Evolutionary conservation across 2,888 invertebrate species (phyloP).

Genomic region (Diplazon laetatorius): DNA sequence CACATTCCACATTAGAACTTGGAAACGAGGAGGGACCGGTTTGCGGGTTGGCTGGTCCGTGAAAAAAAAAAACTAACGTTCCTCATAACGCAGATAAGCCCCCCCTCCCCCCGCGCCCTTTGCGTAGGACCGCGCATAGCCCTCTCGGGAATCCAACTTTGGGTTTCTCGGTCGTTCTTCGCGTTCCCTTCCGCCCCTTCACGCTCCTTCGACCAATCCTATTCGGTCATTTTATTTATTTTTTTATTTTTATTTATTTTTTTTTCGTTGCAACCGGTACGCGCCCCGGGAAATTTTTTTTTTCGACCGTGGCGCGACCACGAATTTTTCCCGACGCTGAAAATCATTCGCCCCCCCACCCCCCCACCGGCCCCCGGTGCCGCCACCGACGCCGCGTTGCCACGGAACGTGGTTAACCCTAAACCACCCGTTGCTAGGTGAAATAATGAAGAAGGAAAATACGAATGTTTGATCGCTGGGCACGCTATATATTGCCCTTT

Average conservation of each 20-base stretch:
- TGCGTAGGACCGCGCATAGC: conserved; percentile 47
- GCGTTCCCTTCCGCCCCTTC: not conserved
- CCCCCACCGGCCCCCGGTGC: too few species aligned
- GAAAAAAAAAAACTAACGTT: conserved; percentile 60
- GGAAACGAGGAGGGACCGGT: conserved; percentile 63
- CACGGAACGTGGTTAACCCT: not conserved
- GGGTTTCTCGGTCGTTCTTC: conserved; percentile 23
- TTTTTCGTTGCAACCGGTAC: conserved; percentile 20
- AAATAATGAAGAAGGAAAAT: too few species aligned
- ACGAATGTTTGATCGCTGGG: not conserved
- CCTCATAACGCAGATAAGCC: conserved; percentile 63
- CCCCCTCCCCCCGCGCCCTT: too few species aligned
- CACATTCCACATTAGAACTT: conserved; percentile 67
- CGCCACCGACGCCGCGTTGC: not conserved
- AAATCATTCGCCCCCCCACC: too few species aligned
- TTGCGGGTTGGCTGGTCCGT: conserved; percentile 58
- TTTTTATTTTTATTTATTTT: conserved; percentile 3
- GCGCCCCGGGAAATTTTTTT: conserved; percentile 3
- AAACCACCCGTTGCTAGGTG: not conserved
- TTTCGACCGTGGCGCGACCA: not conserved
- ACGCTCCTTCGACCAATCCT: conserved; percentile 14
- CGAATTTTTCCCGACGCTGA: conserved; percentile 6
- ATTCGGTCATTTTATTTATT: conserved; percentile 1
- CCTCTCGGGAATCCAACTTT: conserved; percentile 36
- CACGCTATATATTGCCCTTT: not conserved